phyloP scores from a whole-genome alignment of 2,888 invertebrate genomes.

The Myopa tessellatipennis region DNA sequence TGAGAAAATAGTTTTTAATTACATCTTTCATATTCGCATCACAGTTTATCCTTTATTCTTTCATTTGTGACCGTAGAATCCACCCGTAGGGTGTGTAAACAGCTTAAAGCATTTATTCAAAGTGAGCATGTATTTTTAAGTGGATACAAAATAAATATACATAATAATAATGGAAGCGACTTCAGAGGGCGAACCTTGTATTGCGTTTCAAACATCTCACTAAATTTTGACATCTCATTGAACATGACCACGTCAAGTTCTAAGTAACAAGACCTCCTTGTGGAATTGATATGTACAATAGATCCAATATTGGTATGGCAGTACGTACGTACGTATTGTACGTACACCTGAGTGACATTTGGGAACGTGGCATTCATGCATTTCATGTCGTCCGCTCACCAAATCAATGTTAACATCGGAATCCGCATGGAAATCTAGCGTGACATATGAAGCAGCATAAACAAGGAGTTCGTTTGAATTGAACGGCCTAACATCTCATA shows the following conservation, averaged over 20 bases:
- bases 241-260: no score
- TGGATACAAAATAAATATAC: no score
- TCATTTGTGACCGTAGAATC: not conserved
- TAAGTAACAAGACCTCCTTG: not conserved
- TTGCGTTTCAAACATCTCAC: no score
- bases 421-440: constrained; percentile 17
- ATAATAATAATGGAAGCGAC: no score
- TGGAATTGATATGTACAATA: not conserved
- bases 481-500: no score
- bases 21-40: no score
- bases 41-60: not conserved
- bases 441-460: not conserved
- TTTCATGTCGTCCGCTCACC: not conserved
- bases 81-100: not conserved
- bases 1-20: no score
- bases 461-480: not conserved
- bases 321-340: not conserved
- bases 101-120: not conserved
- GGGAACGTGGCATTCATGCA: not conserved
- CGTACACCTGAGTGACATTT: not conserved
- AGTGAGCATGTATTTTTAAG: no score
- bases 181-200: no score
- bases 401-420: not conserved
- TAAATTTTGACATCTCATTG: no score
- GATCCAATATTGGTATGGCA: no score